These are phyloP conservation scores for Agrotis exclamationis DNA, from an alignment of 2,888 invertebrate species.

Conservation along the genomic window DNA sequence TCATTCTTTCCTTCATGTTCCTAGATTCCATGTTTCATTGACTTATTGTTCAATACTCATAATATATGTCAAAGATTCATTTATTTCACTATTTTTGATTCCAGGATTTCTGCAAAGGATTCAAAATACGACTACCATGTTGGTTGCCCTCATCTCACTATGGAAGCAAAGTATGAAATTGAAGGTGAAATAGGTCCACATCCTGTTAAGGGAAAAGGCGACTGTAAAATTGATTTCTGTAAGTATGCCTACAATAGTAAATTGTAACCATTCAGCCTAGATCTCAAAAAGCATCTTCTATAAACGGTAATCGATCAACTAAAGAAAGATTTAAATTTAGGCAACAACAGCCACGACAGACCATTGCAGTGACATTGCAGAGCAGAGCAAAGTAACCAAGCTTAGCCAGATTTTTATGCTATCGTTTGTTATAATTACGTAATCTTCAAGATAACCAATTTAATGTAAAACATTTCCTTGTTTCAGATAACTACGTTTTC, in stretches of 20 bases:
- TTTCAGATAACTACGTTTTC: constrained; percentile 33
- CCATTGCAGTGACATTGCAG: too few species aligned
- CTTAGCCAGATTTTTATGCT: too few species aligned
- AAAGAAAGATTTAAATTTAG: too few species aligned
- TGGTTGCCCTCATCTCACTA: constrained; percentile 50
- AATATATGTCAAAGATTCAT: not conserved
- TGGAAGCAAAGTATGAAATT: constrained; percentile 65
- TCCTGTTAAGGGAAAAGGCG: constrained; percentile 69
- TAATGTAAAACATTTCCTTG: not conserved
- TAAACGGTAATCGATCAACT: too few species aligned
- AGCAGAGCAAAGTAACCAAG: too few species aligned
- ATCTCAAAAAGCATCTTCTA: too few species aligned
- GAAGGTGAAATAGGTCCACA: constrained; percentile 63
- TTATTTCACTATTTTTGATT: constrained; percentile 8
- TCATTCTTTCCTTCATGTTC: too few species aligned
- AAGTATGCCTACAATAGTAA: constrained; percentile 29
- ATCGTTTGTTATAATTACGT: too few species aligned
- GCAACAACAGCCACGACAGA: too few species aligned
- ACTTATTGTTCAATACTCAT: too few species aligned
- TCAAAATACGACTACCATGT: constrained; percentile 48
- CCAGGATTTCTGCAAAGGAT: constrained; percentile 54
- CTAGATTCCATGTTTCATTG: too few species aligned
- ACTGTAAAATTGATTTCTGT: constrained; percentile 61
- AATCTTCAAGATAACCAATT: too few species aligned
- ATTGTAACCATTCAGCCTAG: not conserved